Base-by-base conservation (phyloP, 2,113 vertebrate genomes). In the Sander vitreus region DNA sequence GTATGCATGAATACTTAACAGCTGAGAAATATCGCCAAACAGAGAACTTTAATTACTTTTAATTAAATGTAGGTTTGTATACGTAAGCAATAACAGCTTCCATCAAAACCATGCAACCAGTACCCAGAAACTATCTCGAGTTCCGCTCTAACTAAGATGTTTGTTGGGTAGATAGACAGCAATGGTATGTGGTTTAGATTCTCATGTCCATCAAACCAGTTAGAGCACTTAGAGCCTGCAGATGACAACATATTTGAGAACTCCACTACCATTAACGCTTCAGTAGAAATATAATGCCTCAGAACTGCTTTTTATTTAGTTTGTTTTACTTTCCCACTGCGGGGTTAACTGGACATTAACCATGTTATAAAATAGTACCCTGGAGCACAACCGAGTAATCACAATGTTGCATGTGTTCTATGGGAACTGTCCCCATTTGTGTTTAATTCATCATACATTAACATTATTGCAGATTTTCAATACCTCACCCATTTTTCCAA, bases 141-240 rank as follows among this genome's bases (percentile, higher is more conserved):
- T 10, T 68, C 27, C 2, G 6, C 18, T 2, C 47, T 50, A 47
- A 59, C 12, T 59, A 39, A 73, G 2, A 9, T 25, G 51, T 11
- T 39, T 33, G 51, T 23, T 54, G 4, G 47, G 15, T 11, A 15
- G 50, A 16, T 15, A 6, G 23, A 57, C 8, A 36, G 3, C 23
- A 30, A 8, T 9, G 2, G 2, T 18, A 6, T n/a, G 43, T n/a
- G 27, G 4, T 62, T 27, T 25, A 25, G 55, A 16, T 21, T 50
- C 47, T 51, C 6, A 23, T 62, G 58, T 73, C 25, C 43, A 53
- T 64, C 48, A 39, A 60, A 69, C 45, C 54, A 78, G 16, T 78
- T 4, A 60, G 66, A 19, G 51, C 23, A 53, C 60, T 59, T 18
- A 73, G 21, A 58, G 51, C 53, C 15, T 73, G 62, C 51, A n/a